Evolutionary conservation across 2,797 vertebrate genomes (phyloP), one percentile per base, ranked within the genome.

Genomic region (Bryconaethiops microstoma): DNA sequence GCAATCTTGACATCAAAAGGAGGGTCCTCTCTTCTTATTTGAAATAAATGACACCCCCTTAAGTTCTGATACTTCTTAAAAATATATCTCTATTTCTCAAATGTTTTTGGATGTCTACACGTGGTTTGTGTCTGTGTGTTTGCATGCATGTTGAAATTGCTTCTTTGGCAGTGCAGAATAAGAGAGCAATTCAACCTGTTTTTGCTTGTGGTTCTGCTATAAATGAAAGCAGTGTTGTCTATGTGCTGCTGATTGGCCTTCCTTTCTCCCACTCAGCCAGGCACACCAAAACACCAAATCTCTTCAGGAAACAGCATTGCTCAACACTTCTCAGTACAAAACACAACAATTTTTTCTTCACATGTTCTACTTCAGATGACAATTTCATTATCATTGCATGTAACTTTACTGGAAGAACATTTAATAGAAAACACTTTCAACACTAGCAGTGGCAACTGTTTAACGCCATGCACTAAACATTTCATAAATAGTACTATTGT

Each of bases 111-210:
- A 68, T 21, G 10, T n/a, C 25, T 40, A 59, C 4, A 68, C 55
- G 60, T 67, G 70, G 77, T 63, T 64, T 57, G 74, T 52, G 69
- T 23, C 10, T 74, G 64, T 17, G 10, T 82, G 62, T 63, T 68
- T 57, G 64, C 21, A 14, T 74, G 52, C 52, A 17, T 7, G 64
- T 65, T 62, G 82, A 74, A 50, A 71, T 62, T 75, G 76, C 72
- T 75, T 83, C 76, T 78, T 77, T 84, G 80, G 78, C 82, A 82
- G 77, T 16, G 48, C 25, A 21, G 81, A 82, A 83, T 83, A 88
- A 84, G 54, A 77, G 71, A 74, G 68, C 71, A 74, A 86, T 85
- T 84, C 78, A 74, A 76, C 35, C 42, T 63, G 57, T 78, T 67
- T 82, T 29, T 84, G 71, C 76, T 82, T 52, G 69, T 72, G 75